Evolutionary conservation across 92 coral and sea anemone genomes (phyloP).

Genomic region (Epizoanthus ramosus): DNA sequence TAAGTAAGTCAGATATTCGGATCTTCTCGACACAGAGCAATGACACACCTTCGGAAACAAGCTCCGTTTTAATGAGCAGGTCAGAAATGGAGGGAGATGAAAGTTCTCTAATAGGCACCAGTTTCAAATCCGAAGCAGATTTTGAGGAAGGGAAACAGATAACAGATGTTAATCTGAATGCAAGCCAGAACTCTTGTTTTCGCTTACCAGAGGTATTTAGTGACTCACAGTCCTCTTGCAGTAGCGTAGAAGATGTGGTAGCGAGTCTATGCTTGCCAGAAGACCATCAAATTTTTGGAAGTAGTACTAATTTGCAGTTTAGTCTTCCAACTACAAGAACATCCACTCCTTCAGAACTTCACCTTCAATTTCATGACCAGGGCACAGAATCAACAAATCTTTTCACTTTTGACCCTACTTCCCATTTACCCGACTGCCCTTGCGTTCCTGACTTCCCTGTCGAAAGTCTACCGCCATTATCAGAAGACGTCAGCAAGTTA

Average conservation of each 20-base stretch:
- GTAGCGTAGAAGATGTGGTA: neutral
- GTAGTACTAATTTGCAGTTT: neutral
- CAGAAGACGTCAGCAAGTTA: constrained; percentile 70
- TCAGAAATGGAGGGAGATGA: constrained; percentile 6
- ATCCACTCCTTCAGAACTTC: neutral
- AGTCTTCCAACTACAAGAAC: neutral
- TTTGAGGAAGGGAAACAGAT: neutral
- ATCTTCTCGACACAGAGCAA: neutral
- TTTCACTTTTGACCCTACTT: constrained; percentile 1
- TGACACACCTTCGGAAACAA: neutral
- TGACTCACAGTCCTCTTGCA: constrained; percentile 13
- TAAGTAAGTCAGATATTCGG: neutral
- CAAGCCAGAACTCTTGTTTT: constrained; percentile 11
- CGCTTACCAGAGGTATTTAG: constrained; percentile 27
- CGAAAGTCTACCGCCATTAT: constrained; percentile 57
- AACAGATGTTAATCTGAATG: neutral
- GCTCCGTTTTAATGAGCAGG: constrained; percentile 8
- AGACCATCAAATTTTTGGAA: neutral
- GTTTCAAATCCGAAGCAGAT: constrained; percentile 1
- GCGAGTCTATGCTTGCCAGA: neutral
- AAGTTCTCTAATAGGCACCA: neutral
- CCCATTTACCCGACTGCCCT: constrained; percentile 64
- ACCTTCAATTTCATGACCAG: neutral
- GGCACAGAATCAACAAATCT: neutral
- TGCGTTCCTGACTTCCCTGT: constrained; percentile 62